A percentile compares a stretch with the other conserved stretches of the same genome.
Conservation (phyloP, 2,113 vertebrate genomes). For the Marcusenius ussheri region DNA sequence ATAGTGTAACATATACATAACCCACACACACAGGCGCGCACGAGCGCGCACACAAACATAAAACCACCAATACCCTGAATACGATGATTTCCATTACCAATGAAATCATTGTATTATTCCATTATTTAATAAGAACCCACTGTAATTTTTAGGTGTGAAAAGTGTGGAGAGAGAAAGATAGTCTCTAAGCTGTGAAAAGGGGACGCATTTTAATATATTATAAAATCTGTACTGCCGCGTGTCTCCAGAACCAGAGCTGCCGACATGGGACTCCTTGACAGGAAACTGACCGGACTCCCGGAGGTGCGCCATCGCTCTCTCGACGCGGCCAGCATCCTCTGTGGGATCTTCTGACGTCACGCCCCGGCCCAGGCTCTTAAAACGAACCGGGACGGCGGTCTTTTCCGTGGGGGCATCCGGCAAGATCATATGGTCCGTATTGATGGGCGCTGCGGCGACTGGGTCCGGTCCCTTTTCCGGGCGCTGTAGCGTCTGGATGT, state of each 20-base stretch:
- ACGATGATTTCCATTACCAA: not conserved
- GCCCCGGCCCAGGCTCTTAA: conserved; percentile 23
- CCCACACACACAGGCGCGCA: too few relatives aligned
- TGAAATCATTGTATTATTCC: not conserved
- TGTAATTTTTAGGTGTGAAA: not conserved
- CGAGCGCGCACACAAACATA: not conserved
- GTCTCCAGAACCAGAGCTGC: not conserved
- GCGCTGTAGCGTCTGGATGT: not conserved
- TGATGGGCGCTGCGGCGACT: not conserved
- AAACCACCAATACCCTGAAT: not conserved
- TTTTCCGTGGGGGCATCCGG: conserved; percentile 21
- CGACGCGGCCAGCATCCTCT: conserved; percentile 23
- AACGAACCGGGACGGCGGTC: not conserved
- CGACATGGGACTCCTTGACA: not conserved
- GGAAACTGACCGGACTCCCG: conserved; percentile 34
- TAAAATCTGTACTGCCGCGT: not conserved
- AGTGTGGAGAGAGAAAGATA: not conserved
- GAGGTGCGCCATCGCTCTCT: conserved; percentile 38
- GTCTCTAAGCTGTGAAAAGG: not conserved
- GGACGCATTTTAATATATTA: not conserved
- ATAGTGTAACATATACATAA: not conserved
- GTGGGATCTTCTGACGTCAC: conserved; percentile 15
- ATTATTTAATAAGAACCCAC: not conserved
- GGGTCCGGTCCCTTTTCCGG: not conserved
- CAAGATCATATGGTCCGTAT: conserved; percentile 22